phyloP scores from a whole-genome alignment of 2,888 invertebrate species.

The Ellobium chinense region DNA sequence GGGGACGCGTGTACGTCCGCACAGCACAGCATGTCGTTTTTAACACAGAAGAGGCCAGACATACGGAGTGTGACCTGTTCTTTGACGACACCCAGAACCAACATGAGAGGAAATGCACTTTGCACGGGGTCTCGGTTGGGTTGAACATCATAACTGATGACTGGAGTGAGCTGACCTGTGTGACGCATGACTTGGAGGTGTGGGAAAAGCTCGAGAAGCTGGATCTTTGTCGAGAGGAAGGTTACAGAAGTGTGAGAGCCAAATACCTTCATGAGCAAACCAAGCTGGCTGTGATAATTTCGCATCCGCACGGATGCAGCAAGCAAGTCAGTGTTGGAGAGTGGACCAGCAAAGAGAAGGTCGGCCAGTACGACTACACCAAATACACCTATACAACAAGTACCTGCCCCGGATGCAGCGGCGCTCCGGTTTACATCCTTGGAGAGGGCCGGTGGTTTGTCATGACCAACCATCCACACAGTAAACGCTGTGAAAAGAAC shows the following conservation, averaged over 20 bases:
- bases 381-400: neutral
- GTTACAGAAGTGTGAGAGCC: neutral
- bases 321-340: neutral
- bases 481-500: neutral
- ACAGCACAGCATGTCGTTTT: conserved; percentile 22
- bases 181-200: conserved; percentile 6
- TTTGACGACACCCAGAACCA: neutral
- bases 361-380: neutral
- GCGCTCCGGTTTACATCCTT: conserved; percentile 17
- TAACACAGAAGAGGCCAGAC: neutral
- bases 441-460: neutral
- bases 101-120: too few species aligned
- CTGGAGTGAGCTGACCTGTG: neutral
- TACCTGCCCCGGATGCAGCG: conserved; percentile 24
- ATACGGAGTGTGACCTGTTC: neutral
- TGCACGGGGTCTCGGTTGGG: neutral
- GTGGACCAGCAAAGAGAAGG: neutral
- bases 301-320: conserved; percentile 6
- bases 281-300: neutral
- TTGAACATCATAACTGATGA: neutral
- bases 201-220: neutral
- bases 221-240: too few species aligned
- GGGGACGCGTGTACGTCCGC: neutral
- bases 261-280: neutral
- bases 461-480: conserved; percentile 5